Conservation (phyloP, 2,888 invertebrate genomes). For the Caenorhabditis doughertyi region DNA sequence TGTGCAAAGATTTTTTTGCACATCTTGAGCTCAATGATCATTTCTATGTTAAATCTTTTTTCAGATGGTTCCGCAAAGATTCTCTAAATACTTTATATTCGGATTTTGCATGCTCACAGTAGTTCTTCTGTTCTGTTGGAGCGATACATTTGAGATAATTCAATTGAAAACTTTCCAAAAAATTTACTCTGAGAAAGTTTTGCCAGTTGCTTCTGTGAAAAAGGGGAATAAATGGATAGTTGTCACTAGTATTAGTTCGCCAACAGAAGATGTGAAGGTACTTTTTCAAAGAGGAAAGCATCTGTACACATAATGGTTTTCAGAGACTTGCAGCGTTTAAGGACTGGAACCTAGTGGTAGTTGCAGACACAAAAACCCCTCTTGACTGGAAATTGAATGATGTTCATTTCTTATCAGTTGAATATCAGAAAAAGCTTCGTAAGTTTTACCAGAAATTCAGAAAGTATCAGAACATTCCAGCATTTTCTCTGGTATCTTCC, state of each 20-base stretch:
- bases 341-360: constrained; percentile 61
- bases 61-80: no score
- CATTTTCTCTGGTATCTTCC: not conserved
- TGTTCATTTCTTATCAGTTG: constrained; percentile 50
- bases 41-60: no score
- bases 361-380: constrained; percentile 62
- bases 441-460: not conserved
- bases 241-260: constrained; percentile 50
- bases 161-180: no score
- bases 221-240: constrained; percentile 59
- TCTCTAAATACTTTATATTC: no score
- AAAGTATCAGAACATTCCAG: no score
- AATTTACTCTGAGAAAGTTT: no score
- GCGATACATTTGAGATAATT: no score
- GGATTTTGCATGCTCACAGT: no score
- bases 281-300: not conserved
- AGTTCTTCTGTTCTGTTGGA: no score
- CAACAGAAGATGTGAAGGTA: constrained; percentile 65
- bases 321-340: constrained; percentile 42
- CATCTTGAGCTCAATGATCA: no score
- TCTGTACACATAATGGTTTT: not conserved
- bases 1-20: no score
- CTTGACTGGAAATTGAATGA: constrained; percentile 42
- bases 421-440: constrained; percentile 37
- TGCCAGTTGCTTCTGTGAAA: not conserved